Evolutionary conservation across 2,113 vertebrate species (phyloP).

Genomic region (Micromys minutus): DNA sequence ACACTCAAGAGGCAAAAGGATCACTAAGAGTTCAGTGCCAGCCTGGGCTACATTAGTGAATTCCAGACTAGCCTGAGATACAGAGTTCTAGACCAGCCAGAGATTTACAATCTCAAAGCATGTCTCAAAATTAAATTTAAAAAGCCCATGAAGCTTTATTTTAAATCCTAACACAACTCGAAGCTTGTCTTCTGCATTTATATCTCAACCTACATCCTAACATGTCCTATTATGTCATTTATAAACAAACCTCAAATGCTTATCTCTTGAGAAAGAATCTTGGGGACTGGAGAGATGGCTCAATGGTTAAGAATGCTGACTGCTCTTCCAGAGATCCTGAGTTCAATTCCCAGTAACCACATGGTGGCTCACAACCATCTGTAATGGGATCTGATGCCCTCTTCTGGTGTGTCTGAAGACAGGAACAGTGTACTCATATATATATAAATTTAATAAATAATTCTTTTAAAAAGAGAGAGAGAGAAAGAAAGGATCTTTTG

Average conservation of each 20-base stretch:
- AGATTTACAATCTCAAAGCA: background rate
- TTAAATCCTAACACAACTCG: background rate
- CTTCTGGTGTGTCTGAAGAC: too few relatives aligned
- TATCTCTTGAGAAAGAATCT: background rate
- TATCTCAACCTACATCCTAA: background rate
- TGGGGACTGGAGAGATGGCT: too few relatives aligned
- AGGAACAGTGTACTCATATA: too few relatives aligned
- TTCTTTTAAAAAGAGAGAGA: too few relatives aligned
- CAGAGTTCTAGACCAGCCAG: background rate
- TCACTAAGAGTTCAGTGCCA: background rate
- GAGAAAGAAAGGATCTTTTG: background rate
- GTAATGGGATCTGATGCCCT: too few relatives aligned
- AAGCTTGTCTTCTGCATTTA: background rate
- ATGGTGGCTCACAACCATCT: too few relatives aligned
- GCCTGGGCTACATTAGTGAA: background rate
- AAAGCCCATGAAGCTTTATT: background rate
- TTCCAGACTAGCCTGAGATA: background rate
- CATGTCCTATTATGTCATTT: slow-evolving; percentile 9
- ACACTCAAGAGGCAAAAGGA: background rate
- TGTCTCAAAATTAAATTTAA: background rate
- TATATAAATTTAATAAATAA: too few relatives aligned
- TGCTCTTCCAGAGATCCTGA: too few relatives aligned
- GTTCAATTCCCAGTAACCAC: too few relatives aligned
- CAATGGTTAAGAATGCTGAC: too few relatives aligned
- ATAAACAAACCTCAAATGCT: background rate